Evolutionary conservation across 1,140 invertebrate species (phyloP).

Genomic region (Nebria ingens): DNA sequence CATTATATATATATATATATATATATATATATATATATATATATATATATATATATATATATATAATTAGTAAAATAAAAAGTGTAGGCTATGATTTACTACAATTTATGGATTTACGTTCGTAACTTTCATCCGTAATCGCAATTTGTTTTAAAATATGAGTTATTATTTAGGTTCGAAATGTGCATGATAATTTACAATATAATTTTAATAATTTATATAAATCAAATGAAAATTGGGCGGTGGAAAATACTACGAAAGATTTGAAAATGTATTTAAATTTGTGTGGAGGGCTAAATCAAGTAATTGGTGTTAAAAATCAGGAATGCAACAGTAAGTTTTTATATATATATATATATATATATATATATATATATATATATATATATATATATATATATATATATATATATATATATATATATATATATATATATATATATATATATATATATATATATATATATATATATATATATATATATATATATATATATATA

Average conservation of each 20-base stretch:
- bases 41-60: too few relatives aligned
- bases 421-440: too few relatives aligned
- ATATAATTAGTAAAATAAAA: too few relatives aligned
- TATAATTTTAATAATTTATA: neutral
- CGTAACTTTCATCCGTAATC: neutral
- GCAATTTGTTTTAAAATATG: too few relatives aligned
- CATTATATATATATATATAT: constrained; percentile 7
- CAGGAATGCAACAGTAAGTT: neutral
- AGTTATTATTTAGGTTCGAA: neutral
- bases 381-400: too few relatives aligned
- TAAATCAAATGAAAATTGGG: neutral
- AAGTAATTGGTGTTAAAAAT: neutral
- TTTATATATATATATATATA: too few relatives aligned
- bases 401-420: too few relatives aligned
- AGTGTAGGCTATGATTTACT: neutral
- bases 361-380: too few relatives aligned
- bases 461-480: too few relatives aligned
- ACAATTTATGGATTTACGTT: neutral
- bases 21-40: too few relatives aligned
- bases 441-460: too few relatives aligned
- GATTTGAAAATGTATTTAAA: neutral
- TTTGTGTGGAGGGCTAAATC: neutral
- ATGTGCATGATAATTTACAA: neutral
- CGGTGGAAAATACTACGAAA: neutral
- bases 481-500: too few relatives aligned